Evolutionary conservation across 2,113 vertebrate species (phyloP), one percentile per base, ranked within the genome.

Genomic region (Tragelaphus strepsiceros): DNA sequence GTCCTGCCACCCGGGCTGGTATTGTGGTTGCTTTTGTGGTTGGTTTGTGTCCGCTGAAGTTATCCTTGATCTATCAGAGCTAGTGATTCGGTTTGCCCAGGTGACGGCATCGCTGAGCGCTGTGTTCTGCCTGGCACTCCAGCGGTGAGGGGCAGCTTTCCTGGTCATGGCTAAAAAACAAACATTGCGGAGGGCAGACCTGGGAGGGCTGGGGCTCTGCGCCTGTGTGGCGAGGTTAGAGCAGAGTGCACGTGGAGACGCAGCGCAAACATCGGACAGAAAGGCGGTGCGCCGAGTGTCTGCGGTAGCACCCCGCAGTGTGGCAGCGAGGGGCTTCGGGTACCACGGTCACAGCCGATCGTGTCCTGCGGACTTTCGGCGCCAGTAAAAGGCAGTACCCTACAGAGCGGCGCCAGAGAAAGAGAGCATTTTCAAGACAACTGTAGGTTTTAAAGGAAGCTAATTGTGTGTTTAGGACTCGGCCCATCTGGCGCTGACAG

Each of bases 281-380:
- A 59, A 54, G 49, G 2, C 28, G 28, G 77, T 7, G 14, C 4
- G 46, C 51, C 5, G 13, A 12, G 61, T 2, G 51, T 67, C 13
- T 5, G n/a, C 3, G 1, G n/a, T 0, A 9, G n/a, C 12, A 13
- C 32, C 35, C 22, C 12, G 19, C 64, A 9, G 4, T 2, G 17
- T 8, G 59, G 22, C 21, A 1, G 35, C 2, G 2, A 7, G 10
- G 22, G 17, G 43, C 54, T 54, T 9, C 5, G 5, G n/a, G n/a
- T 2, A 3, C 9, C 14, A 1, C 17, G 17, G 49, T 21, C 35
- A 2, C 26, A 49, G 32, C 8, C 1, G 2, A 2, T 0, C 0
- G 16, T 9, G 6, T 78, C 94, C 58, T 58, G 35, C 3, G 39
- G 32, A 26, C 22, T 5, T 58, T n/a, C 71, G 2, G 43, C 43